Conservation (phyloP, 2,797 vertebrate species). For the Podarcis siculus region DNA sequence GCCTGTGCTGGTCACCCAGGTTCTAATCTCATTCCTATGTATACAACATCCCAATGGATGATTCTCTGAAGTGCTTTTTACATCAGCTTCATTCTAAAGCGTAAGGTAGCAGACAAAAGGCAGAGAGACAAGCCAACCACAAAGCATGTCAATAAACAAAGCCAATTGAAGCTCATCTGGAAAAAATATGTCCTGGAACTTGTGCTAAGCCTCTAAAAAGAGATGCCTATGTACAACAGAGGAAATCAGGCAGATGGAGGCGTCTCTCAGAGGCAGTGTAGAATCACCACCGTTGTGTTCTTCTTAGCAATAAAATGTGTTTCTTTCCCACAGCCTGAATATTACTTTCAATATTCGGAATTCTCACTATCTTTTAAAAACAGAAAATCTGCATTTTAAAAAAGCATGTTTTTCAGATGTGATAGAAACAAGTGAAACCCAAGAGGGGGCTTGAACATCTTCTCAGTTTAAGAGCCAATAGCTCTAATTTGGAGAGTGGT, state of each 20-base stretch:
- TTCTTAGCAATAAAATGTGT: background rate
- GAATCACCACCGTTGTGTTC: background rate
- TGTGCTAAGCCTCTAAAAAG: background rate
- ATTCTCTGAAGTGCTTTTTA: background rate
- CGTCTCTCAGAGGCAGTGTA: background rate
- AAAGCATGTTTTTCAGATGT: background rate
- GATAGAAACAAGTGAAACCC: background rate
- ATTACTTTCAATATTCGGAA: slow-evolving; percentile 1
- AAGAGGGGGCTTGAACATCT: background rate
- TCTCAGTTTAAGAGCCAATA: background rate
- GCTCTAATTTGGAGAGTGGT: slow-evolving; percentile 1
- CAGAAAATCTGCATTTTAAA: background rate
- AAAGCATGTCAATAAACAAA: slow-evolving; percentile 11
- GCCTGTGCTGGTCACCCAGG: background rate
- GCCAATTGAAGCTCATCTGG: background rate
- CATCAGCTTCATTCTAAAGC: background rate
- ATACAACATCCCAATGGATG: background rate
- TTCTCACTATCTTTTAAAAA: background rate
- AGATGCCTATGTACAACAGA: background rate
- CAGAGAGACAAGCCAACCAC: background rate
- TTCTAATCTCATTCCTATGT: background rate
- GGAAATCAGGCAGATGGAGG: background rate
- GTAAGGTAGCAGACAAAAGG: background rate
- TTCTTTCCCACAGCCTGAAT: background rate
- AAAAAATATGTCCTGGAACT: background rate